A percentile compares a stretch with the other conserved stretches of the same genome.
Conservation (phyloP, 2,113 vertebrate species). For the Mirounga angustirostris region DNA sequence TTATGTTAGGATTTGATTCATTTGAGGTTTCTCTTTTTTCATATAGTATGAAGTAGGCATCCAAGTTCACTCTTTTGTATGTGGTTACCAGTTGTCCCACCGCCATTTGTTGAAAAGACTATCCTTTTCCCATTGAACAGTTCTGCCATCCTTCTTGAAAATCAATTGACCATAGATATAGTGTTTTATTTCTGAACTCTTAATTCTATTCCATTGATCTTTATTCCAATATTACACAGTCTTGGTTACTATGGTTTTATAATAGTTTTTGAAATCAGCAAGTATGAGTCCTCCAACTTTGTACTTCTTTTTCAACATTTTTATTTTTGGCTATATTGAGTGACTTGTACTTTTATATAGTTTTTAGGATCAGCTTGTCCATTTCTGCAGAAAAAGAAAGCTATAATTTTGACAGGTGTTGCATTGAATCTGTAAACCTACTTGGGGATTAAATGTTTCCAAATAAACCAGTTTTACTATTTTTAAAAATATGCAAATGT, state of each 20-base stretch:
- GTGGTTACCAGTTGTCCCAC: neutral
- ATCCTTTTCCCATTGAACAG: neutral
- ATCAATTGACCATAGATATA: neutral
- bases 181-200: neutral
- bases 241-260: neutral
- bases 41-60: neutral
- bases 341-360: neutral
- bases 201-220: neutral
- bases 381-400: conserved; percentile 5
- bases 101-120: neutral
- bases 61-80: neutral
- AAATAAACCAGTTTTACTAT: neutral
- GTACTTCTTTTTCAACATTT: neutral
- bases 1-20: neutral
- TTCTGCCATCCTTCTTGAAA: neutral
- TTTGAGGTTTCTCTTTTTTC: neutral
- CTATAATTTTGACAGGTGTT: neutral
- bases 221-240: neutral
- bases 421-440: neutral
- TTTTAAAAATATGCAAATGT: neutral
- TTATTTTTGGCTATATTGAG: neutral
- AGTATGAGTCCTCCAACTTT: neutral
- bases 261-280: neutral
- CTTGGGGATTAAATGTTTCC: neutral
- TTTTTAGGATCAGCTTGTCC: neutral